Percentiles rank a stretch among this genome's conserved stretches.
These are phyloP conservation scores for Scolopax mira DNA, from an alignment of 2,113 vertebrate species.

Conservation along the genomic window DNA sequence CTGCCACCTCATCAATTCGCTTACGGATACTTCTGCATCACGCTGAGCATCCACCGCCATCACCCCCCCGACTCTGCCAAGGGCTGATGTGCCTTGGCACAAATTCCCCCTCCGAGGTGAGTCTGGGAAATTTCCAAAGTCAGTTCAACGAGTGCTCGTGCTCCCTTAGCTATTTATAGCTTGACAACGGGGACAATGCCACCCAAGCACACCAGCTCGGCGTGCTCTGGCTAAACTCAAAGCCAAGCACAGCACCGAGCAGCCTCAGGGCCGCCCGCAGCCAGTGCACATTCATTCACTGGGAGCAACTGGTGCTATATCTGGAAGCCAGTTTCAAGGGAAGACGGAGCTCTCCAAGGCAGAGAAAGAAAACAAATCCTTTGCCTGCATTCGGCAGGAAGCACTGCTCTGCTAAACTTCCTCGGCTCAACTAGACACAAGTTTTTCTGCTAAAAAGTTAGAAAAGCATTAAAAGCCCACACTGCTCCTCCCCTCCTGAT, in stretches of 20 bases:
- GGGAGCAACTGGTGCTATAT: background rate
- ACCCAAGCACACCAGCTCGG: background rate
- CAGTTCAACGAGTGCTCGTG: background rate
- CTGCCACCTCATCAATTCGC: background rate
- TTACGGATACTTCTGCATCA: background rate
- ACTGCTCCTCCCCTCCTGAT: rapidly evolving
- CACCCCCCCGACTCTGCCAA: background rate
- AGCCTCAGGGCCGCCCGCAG: background rate
- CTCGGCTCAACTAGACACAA: rapidly evolving
- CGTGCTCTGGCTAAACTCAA: background rate
- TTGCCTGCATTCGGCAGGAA: background rate
- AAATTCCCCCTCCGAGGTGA: background rate
- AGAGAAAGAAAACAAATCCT: background rate
- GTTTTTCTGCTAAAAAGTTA: background rate
- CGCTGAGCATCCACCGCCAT: rapidly evolving
- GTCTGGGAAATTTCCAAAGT: background rate
- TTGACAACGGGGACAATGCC: background rate
- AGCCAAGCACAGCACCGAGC: background rate
- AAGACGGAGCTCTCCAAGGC: background rate
- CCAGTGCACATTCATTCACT: background rate
- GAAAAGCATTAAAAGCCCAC: background rate
- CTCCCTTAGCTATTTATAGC: background rate
- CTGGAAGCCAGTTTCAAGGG: background rate
- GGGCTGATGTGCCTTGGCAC: background rate
- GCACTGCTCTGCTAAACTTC: background rate